A percentile compares a stretch with the other conserved stretches of the same genome.
Evolutionary conservation across 1,140 invertebrate species (phyloP).

Genomic region (Drosophila novamexicana): DNA sequence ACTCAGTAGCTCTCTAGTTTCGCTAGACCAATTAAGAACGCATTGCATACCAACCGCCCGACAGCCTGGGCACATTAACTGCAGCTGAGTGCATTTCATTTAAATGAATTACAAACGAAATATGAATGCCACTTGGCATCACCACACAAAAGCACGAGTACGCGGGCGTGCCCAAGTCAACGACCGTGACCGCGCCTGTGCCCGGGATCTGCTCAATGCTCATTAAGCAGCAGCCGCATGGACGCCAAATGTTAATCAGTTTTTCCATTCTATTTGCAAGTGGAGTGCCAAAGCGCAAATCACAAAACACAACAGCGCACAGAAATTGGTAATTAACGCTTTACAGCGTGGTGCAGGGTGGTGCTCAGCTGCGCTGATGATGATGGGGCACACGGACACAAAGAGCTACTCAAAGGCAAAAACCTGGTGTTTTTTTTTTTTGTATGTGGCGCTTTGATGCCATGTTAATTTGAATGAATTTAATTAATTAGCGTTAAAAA

Average conservation of each 20-base stretch:
- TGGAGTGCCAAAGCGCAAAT: slow-evolving; percentile 55
- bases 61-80: slow-evolving; percentile 50
- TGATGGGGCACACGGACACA: background rate
- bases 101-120: slow-evolving; percentile 81
- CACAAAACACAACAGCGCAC: slow-evolving; percentile 65
- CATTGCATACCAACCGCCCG: slow-evolving; percentile 68
- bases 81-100: slow-evolving; percentile 79
- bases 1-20: slow-evolving; percentile 41
- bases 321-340: slow-evolving; percentile 70
- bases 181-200: slow-evolving; percentile 14
- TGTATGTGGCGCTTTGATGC: slow-evolving; percentile 29
- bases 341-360: slow-evolving; percentile 13
- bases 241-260: slow-evolving; percentile 71
- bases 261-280: slow-evolving; percentile 52
- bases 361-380: background rate
- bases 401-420: background rate
- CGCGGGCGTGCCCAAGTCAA: background rate
- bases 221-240: slow-evolving; percentile 52
- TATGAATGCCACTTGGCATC: slow-evolving; percentile 50
- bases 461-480: slow-evolving; percentile 76
- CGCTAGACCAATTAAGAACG: slow-evolving; percentile 71
- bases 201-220: slow-evolving; percentile 30
- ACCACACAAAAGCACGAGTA: background rate
- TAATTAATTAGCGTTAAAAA: slow-evolving; percentile 80
- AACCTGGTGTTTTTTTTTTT: background rate